phyloP scores from a whole-genome alignment of 1,140 invertebrate species.

The Neodiprion fabricii region DNA sequence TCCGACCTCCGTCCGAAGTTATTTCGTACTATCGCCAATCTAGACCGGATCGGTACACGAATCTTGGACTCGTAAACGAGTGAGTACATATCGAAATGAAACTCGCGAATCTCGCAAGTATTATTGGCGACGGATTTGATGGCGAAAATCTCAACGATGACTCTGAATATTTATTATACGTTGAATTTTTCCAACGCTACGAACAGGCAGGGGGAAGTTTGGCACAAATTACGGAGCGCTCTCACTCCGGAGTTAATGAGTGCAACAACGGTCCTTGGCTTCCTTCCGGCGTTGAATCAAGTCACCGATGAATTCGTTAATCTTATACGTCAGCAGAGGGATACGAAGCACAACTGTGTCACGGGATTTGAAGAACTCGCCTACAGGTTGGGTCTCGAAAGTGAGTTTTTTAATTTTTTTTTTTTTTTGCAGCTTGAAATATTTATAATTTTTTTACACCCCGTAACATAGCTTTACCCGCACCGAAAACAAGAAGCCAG shows the following conservation, averaged over 20 bases:
- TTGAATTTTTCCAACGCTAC: slow-evolving; percentile 32
- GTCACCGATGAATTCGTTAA: slow-evolving; percentile 83
- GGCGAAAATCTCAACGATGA: not conserved
- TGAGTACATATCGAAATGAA: slow-evolving; percentile 52
- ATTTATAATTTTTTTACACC: too few relatives aligned
- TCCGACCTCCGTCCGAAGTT: slow-evolving; percentile 83
- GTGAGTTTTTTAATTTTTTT: slow-evolving; percentile 57
- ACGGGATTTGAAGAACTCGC: slow-evolving; percentile 74
- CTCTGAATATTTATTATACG: not conserved
- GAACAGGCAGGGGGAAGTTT: slow-evolving; percentile 79
- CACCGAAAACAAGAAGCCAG: too few relatives aligned
- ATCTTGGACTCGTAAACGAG: slow-evolving; percentile 82
- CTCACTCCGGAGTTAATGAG: slow-evolving; percentile 81
- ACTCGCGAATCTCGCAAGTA: too few relatives aligned
- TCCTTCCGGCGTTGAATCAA: slow-evolving; percentile 77
- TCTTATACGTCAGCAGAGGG: slow-evolving; percentile 65
- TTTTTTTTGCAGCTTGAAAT: not conserved
- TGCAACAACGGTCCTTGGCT: slow-evolving; percentile 76
- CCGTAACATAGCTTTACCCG: too few relatives aligned
- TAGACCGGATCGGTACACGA: slow-evolving; percentile 80
- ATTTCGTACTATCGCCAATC: slow-evolving; percentile 77
- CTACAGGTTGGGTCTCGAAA: slow-evolving; percentile 81
- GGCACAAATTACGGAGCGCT: slow-evolving; percentile 76
- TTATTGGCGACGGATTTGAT: not conserved
- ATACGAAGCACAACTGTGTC: slow-evolving; percentile 54